These are phyloP conservation scores for Oxystoma pomonae DNA, from an alignment of 2,888 invertebrate species.

Conservation along the genomic window DNA sequence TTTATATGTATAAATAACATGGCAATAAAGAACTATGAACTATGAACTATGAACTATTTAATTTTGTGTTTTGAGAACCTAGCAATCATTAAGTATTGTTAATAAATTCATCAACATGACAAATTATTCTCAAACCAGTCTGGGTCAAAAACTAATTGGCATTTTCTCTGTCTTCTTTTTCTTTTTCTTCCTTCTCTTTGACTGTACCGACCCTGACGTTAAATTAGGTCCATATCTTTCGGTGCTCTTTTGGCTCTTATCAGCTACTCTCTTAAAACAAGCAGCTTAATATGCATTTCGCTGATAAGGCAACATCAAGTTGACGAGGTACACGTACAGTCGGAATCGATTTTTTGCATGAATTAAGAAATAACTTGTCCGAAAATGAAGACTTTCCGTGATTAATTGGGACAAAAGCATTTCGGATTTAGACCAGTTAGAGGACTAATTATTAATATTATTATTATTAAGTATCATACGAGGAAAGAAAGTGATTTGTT, in stretches of 20 bases:
- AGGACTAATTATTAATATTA: too few species aligned
- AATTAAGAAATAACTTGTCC: conserved; percentile 23
- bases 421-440: too few species aligned
- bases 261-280: conserved; percentile 22
- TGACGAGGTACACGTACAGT: conserved; percentile 7
- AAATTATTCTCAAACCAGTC: conserved; percentile 2
- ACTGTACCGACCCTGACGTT: conserved; percentile 18
- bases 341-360: conserved; percentile 20
- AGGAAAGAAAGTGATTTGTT: too few species aligned
- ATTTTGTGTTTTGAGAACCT: too few species aligned
- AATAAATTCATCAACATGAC: not conserved
- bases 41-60: too few species aligned
- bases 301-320: conserved; percentile 16
- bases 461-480: too few species aligned
- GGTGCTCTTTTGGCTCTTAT: conserved; percentile 19
- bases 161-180: not conserved
- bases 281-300: conserved; percentile 20
- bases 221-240: conserved; percentile 20
- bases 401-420: conserved; percentile 25
- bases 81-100: too few species aligned
- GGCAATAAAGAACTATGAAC: too few species aligned
- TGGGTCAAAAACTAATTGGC: not conserved
- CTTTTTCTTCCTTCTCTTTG: not conserved
- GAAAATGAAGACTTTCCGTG: conserved; percentile 17
- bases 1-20: too few species aligned